Conservation (phyloP, 2,113 vertebrate species). For the Neotoma lepida region DNA sequence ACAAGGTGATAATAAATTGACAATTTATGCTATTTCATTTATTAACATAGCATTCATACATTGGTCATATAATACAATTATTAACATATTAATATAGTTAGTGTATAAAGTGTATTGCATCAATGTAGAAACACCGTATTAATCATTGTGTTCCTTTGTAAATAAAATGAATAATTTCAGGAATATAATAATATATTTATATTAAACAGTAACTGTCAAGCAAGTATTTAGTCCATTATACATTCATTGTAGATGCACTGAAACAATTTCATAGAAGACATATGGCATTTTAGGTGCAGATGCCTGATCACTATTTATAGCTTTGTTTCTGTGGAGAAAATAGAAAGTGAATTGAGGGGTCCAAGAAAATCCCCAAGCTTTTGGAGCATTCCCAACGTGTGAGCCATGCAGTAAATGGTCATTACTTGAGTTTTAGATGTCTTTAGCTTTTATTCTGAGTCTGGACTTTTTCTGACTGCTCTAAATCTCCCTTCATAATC, state of each 20-base stretch:
- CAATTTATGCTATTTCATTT: neutral
- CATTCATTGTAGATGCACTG: neutral
- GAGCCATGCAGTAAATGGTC: neutral
- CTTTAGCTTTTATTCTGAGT: slow-evolving; percentile 55
- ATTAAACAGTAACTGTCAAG: neutral
- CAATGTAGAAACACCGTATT: neutral
- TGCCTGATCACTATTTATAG: slow-evolving; percentile 7
- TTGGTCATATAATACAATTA: neutral
- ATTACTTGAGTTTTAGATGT: slow-evolving; percentile 46
- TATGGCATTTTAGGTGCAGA: neutral
- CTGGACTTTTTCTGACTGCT: slow-evolving; percentile 49
- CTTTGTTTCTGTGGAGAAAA: neutral
- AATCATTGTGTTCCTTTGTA: neutral
- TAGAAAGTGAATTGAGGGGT: slow-evolving; percentile 51
- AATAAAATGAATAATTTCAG: neutral
- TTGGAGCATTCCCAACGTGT: slow-evolving; percentile 6
- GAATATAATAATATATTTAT: neutral
- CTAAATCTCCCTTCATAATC: slow-evolving; percentile 41
- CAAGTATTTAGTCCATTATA: neutral
- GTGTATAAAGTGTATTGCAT: neutral
- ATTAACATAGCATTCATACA: neutral
- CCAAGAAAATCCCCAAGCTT: slow-evolving; percentile 39
- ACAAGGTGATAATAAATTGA: neutral
- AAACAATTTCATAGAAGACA: neutral
- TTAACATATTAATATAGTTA: neutral